Percentiles rank a stretch among this genome's conserved stretches.
Conservation (phyloP, 1,140 invertebrate genomes). For the Gyrodactylus salaris region DNA sequence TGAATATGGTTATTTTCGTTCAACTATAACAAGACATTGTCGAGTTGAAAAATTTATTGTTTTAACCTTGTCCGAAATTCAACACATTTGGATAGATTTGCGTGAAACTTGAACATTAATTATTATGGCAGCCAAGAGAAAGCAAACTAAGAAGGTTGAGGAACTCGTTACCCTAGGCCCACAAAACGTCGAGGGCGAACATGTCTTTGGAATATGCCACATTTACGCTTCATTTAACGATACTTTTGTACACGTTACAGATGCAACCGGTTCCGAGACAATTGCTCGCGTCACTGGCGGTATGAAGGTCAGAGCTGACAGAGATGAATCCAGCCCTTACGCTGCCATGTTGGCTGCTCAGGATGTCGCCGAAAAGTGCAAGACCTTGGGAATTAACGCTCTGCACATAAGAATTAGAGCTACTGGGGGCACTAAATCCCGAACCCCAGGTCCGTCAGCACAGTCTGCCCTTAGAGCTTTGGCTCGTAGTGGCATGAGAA, state of each 20-base stretch:
- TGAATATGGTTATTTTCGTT: too few species aligned
- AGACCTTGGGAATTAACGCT: conserved; percentile 68
- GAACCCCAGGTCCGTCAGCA: conserved; percentile 51
- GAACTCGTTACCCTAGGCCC: conserved; percentile 15
- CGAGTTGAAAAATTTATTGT: too few species aligned
- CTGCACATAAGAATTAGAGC: conserved; percentile 87
- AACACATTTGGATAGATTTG: background rate
- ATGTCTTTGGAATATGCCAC: conserved; percentile 90
- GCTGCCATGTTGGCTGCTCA: conserved; percentile 99
- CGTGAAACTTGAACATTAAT: too few species aligned
- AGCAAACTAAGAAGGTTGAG: conserved; percentile 3
- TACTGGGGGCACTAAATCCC: conserved; percentile 58
- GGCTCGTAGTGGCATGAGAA: conserved; percentile 92
- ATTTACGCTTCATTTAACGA: conserved; percentile 99
- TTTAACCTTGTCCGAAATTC: too few species aligned
- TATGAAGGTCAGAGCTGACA: conserved; percentile 99
- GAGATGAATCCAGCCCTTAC: conserved; percentile 95
- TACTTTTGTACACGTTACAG: conserved; percentile 73
- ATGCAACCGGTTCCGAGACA: conserved; percentile 32
- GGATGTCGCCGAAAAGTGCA: conserved; percentile 97
- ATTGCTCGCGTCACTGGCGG: conserved; percentile 90
- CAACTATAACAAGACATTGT: background rate
- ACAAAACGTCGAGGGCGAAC: conserved; percentile 76
- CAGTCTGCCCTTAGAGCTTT: conserved; percentile 83
- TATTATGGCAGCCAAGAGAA: conserved; percentile 1